phyloP scores from a whole-genome alignment of 2,113 vertebrate genomes.

The Clarias batrachus region DNA sequence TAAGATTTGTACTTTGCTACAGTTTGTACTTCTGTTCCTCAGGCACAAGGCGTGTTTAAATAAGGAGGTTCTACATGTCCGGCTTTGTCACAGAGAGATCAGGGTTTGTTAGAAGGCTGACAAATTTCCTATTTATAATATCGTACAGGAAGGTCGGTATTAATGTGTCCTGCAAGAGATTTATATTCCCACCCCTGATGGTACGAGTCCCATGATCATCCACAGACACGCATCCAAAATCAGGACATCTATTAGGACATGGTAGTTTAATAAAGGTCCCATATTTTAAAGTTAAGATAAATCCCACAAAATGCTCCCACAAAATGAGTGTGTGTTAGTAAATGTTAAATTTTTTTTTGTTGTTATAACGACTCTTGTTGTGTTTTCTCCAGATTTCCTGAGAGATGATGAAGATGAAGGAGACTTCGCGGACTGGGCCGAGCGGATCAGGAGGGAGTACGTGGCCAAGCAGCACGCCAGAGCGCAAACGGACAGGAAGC shows the following conservation, averaged over 20 bases:
- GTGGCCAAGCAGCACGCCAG: conserved; percentile 65
- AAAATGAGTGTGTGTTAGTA: too few relatives aligned
- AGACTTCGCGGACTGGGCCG: conserved; percentile 81
- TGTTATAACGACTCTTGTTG: not conserved
- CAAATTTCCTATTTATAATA: not conserved
- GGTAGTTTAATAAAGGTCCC: not conserved
- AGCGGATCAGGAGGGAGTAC: conserved; percentile 79
- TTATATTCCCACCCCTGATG: not conserved
- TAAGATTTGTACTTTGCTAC: not conserved
- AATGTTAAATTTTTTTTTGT: too few relatives aligned
- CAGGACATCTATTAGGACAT: not conserved
- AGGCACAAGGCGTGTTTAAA: not conserved
- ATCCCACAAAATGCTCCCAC: too few relatives aligned
- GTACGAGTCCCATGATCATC: not conserved
- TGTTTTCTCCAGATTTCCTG: conserved; percentile 72
- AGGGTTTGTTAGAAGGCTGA: not conserved
- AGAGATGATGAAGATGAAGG: conserved; percentile 69
- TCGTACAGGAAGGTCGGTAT: not conserved
- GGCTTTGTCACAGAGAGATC: not conserved
- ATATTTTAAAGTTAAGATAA: too few relatives aligned
- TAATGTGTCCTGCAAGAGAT: not conserved
- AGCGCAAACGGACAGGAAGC: conserved; percentile 56
- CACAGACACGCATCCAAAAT: not conserved
- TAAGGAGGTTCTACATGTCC: not conserved
- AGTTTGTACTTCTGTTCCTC: not conserved